Evolutionary conservation across 1,140 invertebrate genomes (phyloP), one percentile per base, ranked within the genome.

Genomic region (Epicauta chinensis): DNA sequence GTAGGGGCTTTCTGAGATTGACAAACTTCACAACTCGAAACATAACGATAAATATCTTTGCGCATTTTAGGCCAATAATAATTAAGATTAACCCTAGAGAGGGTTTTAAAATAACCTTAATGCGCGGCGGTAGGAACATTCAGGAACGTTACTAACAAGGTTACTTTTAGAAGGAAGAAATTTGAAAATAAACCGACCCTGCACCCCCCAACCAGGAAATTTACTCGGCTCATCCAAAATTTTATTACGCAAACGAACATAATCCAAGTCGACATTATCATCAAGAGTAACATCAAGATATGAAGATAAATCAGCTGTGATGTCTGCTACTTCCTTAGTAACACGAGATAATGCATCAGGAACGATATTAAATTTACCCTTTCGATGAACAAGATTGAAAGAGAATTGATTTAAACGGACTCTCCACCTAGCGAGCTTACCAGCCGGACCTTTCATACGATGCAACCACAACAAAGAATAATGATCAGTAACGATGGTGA

Each of bases 401-500:
- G 68, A 55, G 53, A 68, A 75, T 9, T 59, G 58, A 56, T 73
- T 70, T 2, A 78, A 41, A 31, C 55, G 29, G 9, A 76, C 10
- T 23, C 51, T 37, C 75, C 74, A 78, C 23, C 73, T 48, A 0
- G 70, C 68, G 12, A 77, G 50, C 35, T 73, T 37, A 36, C 67
- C 70, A 1, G 52, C 61, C 2, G 67, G 63, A 43, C 74, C 68
- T 53, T 68, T 71, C 2, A 74, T 57, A 2, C 63, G 63, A 15
- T 64, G 54, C 3, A 79, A 58, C 70, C 72, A 79, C 23, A 56
- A 53, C 3, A 79, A 57, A 10, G 70, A 62, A 16, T 63, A 58
- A 50, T 77, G 73, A 52, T 80, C 75, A 0, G 76, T 77, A n/a
- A 71, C 55, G 0, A 77, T 65, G 3, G 36, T 69, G 45, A 80